Base-by-base conservation (phyloP, 1,140 invertebrate species). In the Apis mellifera region DNA sequence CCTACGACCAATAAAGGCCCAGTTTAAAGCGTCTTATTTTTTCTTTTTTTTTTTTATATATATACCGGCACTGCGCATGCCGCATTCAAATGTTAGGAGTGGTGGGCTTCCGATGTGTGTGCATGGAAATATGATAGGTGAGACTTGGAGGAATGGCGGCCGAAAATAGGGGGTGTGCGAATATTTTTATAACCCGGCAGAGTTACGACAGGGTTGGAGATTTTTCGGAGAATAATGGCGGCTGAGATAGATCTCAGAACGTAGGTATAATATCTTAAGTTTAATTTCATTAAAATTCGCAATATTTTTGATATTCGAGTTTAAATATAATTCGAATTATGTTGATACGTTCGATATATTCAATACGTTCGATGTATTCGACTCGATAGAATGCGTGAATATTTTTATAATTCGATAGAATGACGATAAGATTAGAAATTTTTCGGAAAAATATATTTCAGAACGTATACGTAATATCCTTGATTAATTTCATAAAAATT, bases 1-100 rank as follows among this genome's bases (percentile, higher is more conserved):
- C 81, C 84, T 83, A 87, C 85, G 88, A 92, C 93, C 93, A 94
- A 94, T 94, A 91, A 92, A 92, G 83, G 76, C 91, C 84, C 87
- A 88, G 82, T 93, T 93, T 93, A 93, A 94, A 94, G 87, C 90
- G 86, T 13, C 75, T 82, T 80, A 88, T 87, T 90, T 90, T 88
- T 64, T 69, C 32, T 57, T 42, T 68, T 90, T 87, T 32, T 42
- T 62, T 66, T 55, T 88, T 89, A n/a, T n/a, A n/a, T n/a, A n/a
- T 88, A 73, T 82, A 72, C 32, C 78, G 78, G 57, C 85, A 91
- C 89, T 93, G 93, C 91, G 92, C 93, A 94, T 92, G 91, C 88
- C 90, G 85, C 91, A 93, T 93, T 93, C 89, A 92, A 93, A 93
- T 93, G 80, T 84, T 89, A 84, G 87, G 89, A 89, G 82, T 89